A percentile compares a stretch with the other conserved stretches of the same genome.
These are phyloP conservation scores for Pseudomugil gertrudae DNA, from an alignment of 2,797 vertebrate genomes.

Conservation along the genomic window DNA sequence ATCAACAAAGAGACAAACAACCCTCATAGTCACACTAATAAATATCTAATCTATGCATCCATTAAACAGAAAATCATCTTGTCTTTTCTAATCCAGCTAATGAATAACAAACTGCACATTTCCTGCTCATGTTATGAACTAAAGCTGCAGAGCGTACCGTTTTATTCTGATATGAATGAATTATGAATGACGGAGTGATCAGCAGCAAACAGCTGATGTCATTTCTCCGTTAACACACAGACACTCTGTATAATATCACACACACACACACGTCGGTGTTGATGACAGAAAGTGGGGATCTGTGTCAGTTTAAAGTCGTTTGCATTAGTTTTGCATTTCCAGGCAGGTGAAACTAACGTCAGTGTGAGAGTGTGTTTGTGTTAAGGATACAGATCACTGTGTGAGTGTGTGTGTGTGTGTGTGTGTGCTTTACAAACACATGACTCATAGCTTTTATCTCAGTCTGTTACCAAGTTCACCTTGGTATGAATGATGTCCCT, in stretches of 20 bases:
- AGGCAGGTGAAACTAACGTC: background rate
- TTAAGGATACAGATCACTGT: slow-evolving; percentile 20
- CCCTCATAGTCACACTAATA: no score
- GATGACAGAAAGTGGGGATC: slow-evolving; percentile 13
- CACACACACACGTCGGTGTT: background rate
- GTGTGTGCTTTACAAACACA: slow-evolving; percentile 62
- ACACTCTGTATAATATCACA: background rate
- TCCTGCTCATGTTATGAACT: background rate
- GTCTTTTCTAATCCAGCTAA: background rate
- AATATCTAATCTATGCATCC: no score
- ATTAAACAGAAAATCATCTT: no score
- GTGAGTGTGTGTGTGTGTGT: background rate
- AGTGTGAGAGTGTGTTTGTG: slow-evolving; percentile 7
- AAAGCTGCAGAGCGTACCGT: background rate
- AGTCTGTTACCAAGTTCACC: slow-evolving; percentile 23
- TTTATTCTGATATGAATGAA: background rate
- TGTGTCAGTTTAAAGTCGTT: slow-evolving; percentile 27
- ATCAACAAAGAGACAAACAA: no score
- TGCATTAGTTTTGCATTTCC: slow-evolving; percentile 55
- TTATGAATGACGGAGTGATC: no score
- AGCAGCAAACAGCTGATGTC: background rate
- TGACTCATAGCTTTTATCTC: slow-evolving; percentile 44
- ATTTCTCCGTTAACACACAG: background rate
- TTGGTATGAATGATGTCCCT: slow-evolving; percentile 36
- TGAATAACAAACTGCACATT: background rate